Conservation (phyloP, 1,140 invertebrate species). For the Adoxophyes honmai region DNA sequence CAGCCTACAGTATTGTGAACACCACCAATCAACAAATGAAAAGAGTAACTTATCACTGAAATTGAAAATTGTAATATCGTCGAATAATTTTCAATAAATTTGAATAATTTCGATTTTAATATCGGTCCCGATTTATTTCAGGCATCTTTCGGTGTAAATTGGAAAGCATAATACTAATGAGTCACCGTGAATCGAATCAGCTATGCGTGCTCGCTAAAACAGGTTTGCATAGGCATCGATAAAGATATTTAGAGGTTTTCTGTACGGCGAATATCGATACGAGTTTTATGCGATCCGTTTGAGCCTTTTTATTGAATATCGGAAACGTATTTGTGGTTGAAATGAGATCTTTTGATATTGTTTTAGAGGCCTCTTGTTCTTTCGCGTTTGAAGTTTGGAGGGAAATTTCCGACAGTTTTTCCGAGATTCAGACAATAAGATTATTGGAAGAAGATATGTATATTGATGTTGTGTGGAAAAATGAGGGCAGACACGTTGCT, state of each 20-base stretch:
- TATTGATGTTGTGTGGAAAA: conserved; percentile 2
- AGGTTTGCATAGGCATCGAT: conserved; percentile 40
- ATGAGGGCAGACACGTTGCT: background rate
- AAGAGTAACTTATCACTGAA: conserved; percentile 3
- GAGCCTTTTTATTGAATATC: conserved; percentile 64
- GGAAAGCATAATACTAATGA: conserved; percentile 33
- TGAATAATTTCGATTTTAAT: conserved; percentile 29
- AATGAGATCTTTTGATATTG: conserved; percentile 62
- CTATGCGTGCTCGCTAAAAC: conserved; percentile 16
- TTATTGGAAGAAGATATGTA: background rate
- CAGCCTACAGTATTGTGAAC: background rate
- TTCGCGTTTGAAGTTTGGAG: conserved; percentile 47
- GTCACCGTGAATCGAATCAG: conserved; percentile 23
- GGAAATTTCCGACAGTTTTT: conserved; percentile 47
- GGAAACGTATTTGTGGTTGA: conserved; percentile 59
- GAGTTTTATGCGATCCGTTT: conserved; percentile 49
- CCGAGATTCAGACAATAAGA: conserved; percentile 12
- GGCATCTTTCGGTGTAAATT: conserved; percentile 22
- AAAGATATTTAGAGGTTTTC: conserved; percentile 43
- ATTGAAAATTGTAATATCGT: conserved; percentile 1
- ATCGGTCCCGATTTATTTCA: conserved; percentile 20
- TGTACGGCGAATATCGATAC: conserved; percentile 37
- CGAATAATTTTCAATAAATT: conserved; percentile 12
- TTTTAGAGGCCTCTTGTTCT: conserved; percentile 51
- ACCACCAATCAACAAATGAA: background rate